Base-by-base conservation (phyloP, 1,140 invertebrate genomes). In the Tenebrio molitor region DNA sequence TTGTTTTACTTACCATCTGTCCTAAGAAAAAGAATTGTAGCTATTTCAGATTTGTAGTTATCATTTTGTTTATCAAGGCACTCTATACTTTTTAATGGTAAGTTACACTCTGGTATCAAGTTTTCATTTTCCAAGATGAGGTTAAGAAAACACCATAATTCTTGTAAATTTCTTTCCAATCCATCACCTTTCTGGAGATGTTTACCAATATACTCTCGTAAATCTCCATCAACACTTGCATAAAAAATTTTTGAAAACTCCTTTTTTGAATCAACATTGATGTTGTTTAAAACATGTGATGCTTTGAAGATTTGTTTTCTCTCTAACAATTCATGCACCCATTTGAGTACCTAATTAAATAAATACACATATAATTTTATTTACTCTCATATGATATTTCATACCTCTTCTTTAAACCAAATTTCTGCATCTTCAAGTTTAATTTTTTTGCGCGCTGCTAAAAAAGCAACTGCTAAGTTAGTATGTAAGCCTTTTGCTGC, bases 401-500 rank as follows among this genome's bases (percentile, higher is more conserved):
- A 14, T 58, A 88, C 87, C 83, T 88, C 87, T 25, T 84, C 81
- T 75, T 83, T 78, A 78, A 88, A 87, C 86, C 86, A 90, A 42
- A 84, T 81, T 62, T 83, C 80, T 6, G 88, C 86, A 62, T 85
- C 85, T 6, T 84, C 78, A 17, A 86, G 79, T 62, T 80, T 84
- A 83, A 86, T 87, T 64, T 82, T 80, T 75, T 86, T 88, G 74
- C 88, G 86, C 12, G 77, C 78, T 41, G 85, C 84, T 10, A 91
- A 79, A 82, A 87, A 90, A 74, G 86, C 85, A 36, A 86, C 81
- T 50, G 88, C 89, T 64, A 90, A 77, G 23, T 85, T 80, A 46
- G 90, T 85, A 75, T 89, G 87, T 39, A 85, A 87, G 10, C 89
- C 89, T 81, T 91, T 91, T 0, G 87, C 86, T 62, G 88, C 89